Conservation (phyloP, 2,797 vertebrate genomes). For the Todus mexicanus region DNA sequence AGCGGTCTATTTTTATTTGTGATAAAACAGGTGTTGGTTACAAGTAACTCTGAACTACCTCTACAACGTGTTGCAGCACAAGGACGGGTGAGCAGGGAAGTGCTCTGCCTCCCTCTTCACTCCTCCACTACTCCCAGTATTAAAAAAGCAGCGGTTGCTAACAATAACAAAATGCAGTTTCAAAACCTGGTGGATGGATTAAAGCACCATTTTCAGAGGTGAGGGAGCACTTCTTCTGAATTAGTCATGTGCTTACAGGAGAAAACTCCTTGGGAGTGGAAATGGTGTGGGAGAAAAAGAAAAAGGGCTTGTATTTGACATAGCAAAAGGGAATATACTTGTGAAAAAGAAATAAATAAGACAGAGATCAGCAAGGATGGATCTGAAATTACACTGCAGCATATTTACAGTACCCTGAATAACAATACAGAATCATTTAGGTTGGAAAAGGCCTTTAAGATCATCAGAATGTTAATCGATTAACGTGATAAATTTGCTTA, state of each 20-base stretch:
- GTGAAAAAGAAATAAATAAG: not conserved
- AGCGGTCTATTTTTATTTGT: not conserved
- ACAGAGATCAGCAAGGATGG: not conserved
- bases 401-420: not conserved
- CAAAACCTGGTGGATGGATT: not conserved
- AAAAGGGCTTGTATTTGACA: not conserved
- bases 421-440: not conserved
- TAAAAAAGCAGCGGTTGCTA: not conserved
- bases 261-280: not conserved
- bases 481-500: not conserved
- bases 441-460: not conserved
- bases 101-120: not conserved
- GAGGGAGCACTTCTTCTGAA: not conserved
- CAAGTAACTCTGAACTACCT: not conserved
- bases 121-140: not conserved
- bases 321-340: not conserved
- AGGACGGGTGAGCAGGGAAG: not conserved
- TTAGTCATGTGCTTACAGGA: not conserved
- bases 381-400: not conserved
- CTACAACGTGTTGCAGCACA: not conserved
- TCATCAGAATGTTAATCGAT: not conserved
- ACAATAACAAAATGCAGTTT: not conserved
- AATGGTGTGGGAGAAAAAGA: not conserved
- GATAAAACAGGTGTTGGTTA: conserved; percentile 5
- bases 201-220: not conserved